Evolutionary conservation across 2,797 vertebrate genomes (phyloP).

Genomic region (Nasua narica): DNA sequence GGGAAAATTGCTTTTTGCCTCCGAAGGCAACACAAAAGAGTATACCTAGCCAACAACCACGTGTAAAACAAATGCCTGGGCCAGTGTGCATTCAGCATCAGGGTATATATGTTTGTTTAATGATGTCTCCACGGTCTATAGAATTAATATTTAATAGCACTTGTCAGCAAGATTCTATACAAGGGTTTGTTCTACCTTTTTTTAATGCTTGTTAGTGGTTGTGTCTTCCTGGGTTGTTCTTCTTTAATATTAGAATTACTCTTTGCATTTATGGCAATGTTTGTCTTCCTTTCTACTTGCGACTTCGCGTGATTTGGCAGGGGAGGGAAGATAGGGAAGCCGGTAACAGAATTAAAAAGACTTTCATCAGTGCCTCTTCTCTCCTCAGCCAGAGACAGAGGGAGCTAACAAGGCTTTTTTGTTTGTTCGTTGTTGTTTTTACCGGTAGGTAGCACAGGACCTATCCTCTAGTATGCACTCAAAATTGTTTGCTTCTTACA

Average conservation of each 20-base stretch:
- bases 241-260: slow-evolving; percentile 50
- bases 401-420: not conserved
- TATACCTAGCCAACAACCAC: not conserved
- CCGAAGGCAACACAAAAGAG: slow-evolving; percentile 37
- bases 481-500: not conserved
- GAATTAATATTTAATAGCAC: slow-evolving; percentile 88
- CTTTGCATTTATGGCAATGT: slow-evolving; percentile 47
- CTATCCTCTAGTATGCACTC: no score
- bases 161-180: slow-evolving; percentile 86
- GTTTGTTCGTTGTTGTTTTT: not conserved
- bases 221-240: slow-evolving; percentile 62
- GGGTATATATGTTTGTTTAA: slow-evolving; percentile 79
- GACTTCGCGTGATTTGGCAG: not conserved
- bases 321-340: not conserved
- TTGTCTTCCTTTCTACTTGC: not conserved
- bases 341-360: not conserved
- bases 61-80: slow-evolving; percentile 72
- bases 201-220: slow-evolving; percentile 80
- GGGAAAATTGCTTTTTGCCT: not conserved
- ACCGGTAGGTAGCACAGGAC: not conserved
- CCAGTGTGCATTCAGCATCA: slow-evolving; percentile 61
- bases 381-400: not conserved
- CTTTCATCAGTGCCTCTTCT: not conserved
- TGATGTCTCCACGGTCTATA: slow-evolving; percentile 84
- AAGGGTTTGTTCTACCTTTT: slow-evolving; percentile 73